A percentile compares a stretch with the other conserved stretches of the same genome.
Conservation (phyloP, 2,888 invertebrate genomes). For the Drosophila prostipennis region DNA sequence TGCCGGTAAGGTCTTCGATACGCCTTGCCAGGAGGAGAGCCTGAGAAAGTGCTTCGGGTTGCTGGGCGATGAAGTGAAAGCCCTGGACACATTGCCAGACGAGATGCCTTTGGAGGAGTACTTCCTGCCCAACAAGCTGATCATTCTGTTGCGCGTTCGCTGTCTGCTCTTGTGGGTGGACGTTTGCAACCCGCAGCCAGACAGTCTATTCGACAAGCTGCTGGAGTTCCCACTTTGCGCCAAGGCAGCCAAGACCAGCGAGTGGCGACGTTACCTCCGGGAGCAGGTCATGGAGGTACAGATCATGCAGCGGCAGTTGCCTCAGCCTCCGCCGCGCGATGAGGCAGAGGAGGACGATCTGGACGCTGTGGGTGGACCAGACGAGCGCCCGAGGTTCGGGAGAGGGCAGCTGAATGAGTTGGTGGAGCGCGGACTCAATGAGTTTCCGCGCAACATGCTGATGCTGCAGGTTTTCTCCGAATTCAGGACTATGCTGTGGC, state of each 20-base stretch:
- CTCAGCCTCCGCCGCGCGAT: background rate
- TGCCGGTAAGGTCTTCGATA: slow-evolving; percentile 10
- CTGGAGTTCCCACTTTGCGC: background rate
- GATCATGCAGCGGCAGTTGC: slow-evolving; percentile 71
- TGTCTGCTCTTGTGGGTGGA: slow-evolving; percentile 65
- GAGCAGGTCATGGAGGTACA: slow-evolving; percentile 85
- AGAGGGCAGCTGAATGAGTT: slow-evolving; percentile 56
- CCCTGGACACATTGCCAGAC: background rate
- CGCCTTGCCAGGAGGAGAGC: too few relatives aligned
- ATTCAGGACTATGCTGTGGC: slow-evolving; percentile 85
- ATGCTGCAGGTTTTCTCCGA: slow-evolving; percentile 85
- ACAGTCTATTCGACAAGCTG: slow-evolving; percentile 52
- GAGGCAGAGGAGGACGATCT: too few relatives aligned
- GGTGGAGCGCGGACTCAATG: slow-evolving; percentile 83
- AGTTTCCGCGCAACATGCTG: slow-evolving; percentile 87
- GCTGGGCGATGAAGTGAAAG: background rate
- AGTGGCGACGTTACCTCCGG: slow-evolving; percentile 66
- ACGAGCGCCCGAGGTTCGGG: too few relatives aligned
- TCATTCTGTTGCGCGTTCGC: slow-evolving; percentile 72
- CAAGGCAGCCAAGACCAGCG: background rate
- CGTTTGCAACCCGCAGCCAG: slow-evolving; percentile 56
- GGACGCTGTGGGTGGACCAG: too few relatives aligned
- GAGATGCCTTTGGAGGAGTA: slow-evolving; percentile 55
- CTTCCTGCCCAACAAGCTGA: slow-evolving; percentile 74
- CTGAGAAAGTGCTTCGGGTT: slow-evolving; percentile 47